Evolutionary conservation across 2,888 invertebrate species (phyloP).

Genomic region (Lordiphosa fenestrarum): DNA sequence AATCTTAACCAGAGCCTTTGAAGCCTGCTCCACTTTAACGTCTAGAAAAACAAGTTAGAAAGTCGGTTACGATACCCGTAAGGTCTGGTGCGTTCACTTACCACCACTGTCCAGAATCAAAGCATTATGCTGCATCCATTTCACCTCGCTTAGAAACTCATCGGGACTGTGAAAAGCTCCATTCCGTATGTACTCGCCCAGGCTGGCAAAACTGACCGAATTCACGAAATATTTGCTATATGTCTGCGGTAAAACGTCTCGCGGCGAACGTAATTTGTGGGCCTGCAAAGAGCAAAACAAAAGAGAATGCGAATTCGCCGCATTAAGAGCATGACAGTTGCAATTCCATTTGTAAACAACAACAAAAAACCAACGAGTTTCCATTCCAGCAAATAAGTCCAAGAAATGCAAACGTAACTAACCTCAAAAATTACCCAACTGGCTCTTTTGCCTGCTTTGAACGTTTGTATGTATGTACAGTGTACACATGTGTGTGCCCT

Average conservation of each 20-base stretch:
- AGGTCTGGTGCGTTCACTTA: slow-evolving; percentile 9
- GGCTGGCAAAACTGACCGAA: slow-evolving; percentile 90
- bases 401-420: not conserved
- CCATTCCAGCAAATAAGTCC: too few relatives aligned
- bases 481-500: not conserved
- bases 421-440: not conserved
- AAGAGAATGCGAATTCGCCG: slow-evolving; percentile 10
- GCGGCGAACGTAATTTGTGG: slow-evolving; percentile 51
- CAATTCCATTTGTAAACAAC: too few relatives aligned
- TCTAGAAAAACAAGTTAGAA: slow-evolving; percentile 26
- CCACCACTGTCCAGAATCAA: slow-evolving; percentile 91
- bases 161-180: slow-evolving; percentile 92
- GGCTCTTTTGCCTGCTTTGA: not conserved
- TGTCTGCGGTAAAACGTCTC: slow-evolving; percentile 52
- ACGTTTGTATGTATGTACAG: not conserved
- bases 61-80: too few relatives aligned
- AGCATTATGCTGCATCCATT: slow-evolving; percentile 97
- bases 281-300: slow-evolving; percentile 27
- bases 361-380: too few relatives aligned
- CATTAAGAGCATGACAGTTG: slow-evolving; percentile 7
- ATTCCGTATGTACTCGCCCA: slow-evolving; percentile 88
- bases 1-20: slow-evolving; percentile 88
- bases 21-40: slow-evolving; percentile 55
- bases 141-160: slow-evolving; percentile 93
- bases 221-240: slow-evolving; percentile 87